phyloP scores from a whole-genome alignment of 2,113 vertebrate genomes.

The Halichoeres trimaculatus region DNA sequence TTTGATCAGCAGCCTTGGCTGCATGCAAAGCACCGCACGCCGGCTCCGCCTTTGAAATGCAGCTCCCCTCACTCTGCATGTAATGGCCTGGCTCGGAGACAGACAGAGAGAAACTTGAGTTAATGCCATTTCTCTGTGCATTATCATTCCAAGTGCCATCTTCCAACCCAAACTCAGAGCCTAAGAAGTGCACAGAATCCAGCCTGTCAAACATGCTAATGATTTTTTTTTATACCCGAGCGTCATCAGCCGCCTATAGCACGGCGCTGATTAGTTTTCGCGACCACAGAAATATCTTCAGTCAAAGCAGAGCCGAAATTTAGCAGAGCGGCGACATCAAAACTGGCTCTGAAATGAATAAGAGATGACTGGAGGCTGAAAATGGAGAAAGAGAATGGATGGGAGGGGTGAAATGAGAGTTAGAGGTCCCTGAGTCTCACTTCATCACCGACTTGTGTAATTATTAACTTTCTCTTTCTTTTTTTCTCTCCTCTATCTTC shows the following conservation, averaged over 20 bases:
- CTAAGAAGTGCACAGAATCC: conserved; percentile 7
- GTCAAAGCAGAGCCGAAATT: conserved; percentile 19
- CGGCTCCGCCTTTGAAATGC: conserved; percentile 46
- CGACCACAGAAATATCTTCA: conserved; percentile 4
- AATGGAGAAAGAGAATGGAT: conserved; percentile 48
- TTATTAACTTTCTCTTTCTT: conserved; percentile 48
- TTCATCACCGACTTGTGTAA: conserved; percentile 39
- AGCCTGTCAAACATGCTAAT: conserved; percentile 24
- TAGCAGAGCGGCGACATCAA: conserved; percentile 33
- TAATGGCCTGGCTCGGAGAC: conserved; percentile 49
- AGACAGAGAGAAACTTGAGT: conserved; percentile 46
- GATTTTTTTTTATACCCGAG: conserved; percentile 5
- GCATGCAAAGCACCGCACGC: conserved; percentile 47
- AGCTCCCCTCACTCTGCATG: conserved; percentile 36
- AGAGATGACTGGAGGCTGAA: conserved; percentile 50
- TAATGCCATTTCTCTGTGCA: conserved; percentile 33
- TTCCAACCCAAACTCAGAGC: background rate
- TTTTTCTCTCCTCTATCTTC: conserved; percentile 41
- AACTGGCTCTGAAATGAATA: conserved; percentile 44
- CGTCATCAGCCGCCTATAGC: background rate
- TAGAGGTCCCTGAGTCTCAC: conserved; percentile 32
- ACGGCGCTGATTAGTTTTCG: conserved; percentile 23
- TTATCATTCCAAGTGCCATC: conserved; percentile 34
- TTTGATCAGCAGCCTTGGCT: conserved; percentile 58
- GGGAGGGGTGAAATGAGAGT: conserved; percentile 43